Percentiles rank a stretch among this genome's conserved stretches.
phyloP scores from a whole-genome alignment of 2,797 vertebrate species.

The Margarornis squamiger region DNA sequence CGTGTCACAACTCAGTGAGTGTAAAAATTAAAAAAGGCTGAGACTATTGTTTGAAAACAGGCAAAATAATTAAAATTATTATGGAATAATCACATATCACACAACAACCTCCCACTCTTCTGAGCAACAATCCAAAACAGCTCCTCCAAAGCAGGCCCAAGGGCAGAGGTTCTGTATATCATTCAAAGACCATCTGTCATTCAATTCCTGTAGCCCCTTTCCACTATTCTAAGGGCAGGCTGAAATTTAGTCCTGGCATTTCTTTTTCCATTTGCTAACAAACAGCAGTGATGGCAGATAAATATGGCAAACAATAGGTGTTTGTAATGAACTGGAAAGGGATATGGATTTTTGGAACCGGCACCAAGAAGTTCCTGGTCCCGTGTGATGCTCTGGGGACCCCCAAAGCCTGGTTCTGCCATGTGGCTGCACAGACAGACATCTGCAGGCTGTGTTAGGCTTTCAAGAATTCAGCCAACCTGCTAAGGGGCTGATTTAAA shows the following conservation, averaged over 20 bases:
- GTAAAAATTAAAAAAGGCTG: slow-evolving; percentile 81
- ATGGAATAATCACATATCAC: slow-evolving; percentile 88
- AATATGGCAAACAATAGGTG: slow-evolving; percentile 83
- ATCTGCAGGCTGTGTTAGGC: slow-evolving; percentile 77
- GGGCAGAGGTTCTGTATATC: slow-evolving; percentile 91
- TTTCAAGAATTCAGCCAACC: slow-evolving; percentile 75
- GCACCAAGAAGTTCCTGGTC: slow-evolving; percentile 77
- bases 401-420: slow-evolving; percentile 76
- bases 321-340: slow-evolving; percentile 84
- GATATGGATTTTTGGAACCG: slow-evolving; percentile 78
- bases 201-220: slow-evolving; percentile 82
- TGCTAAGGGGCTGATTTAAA: slow-evolving; percentile 81
- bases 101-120: slow-evolving; percentile 88
- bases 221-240: slow-evolving; percentile 77
- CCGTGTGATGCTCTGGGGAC: slow-evolving; percentile 74
- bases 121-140: slow-evolving; percentile 89
- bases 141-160: slow-evolving; percentile 84
- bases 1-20: slow-evolving; percentile 82
- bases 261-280: slow-evolving; percentile 90
- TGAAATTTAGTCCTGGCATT: slow-evolving; percentile 86
- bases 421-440: slow-evolving; percentile 80
- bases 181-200: slow-evolving; percentile 95
- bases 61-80: slow-evolving; percentile 87
- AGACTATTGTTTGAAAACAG: slow-evolving; percentile 82
- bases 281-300: slow-evolving; percentile 87